phyloP scores from a whole-genome alignment of 2,888 invertebrate species.

The Scaptodrosophila latifasciaeformis region DNA sequence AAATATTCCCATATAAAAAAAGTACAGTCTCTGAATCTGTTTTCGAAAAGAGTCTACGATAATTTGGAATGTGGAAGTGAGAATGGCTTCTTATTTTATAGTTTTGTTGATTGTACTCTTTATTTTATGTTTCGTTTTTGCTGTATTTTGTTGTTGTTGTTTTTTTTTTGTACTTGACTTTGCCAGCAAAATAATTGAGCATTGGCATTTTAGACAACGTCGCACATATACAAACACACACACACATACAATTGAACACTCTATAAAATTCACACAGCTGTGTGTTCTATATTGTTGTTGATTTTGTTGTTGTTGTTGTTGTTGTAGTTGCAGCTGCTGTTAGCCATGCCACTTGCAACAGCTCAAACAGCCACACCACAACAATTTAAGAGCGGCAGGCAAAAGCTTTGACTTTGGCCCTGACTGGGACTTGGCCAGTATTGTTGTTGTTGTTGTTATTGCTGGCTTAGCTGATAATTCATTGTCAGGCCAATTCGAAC shows the following conservation, averaged over 20 bases:
- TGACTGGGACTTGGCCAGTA: not conserved
- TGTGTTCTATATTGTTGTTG: slow-evolving; percentile 61
- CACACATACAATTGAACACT: too few relatives aligned
- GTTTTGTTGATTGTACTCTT: too few relatives aligned
- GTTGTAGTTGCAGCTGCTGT: slow-evolving; percentile 48
- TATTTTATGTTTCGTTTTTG: too few relatives aligned
- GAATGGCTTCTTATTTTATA: too few relatives aligned
- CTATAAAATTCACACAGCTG: too few relatives aligned
- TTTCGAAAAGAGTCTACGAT: too few relatives aligned
- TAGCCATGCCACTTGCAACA: slow-evolving; percentile 48
- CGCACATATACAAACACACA: not conserved
- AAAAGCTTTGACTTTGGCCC: slow-evolving; percentile 13
- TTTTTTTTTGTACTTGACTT: not conserved
- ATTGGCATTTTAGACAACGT: slow-evolving; percentile 29
- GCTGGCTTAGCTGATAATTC: slow-evolving; percentile 39
- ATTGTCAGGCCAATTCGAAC: slow-evolving; percentile 22
- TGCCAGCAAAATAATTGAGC: slow-evolving; percentile 16
- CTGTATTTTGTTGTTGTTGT: too few relatives aligned
- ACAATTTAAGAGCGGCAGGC: slow-evolving; percentile 1
- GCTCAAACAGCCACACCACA: slow-evolving; percentile 25
- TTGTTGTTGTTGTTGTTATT: slow-evolving; percentile 1
- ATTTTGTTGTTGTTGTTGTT: slow-evolving; percentile 23
- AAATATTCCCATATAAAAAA: too few relatives aligned
- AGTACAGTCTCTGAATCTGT: too few relatives aligned
- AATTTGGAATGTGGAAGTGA: too few relatives aligned